Evolutionary conservation across 1,140 invertebrate genomes (phyloP), one percentile per base, ranked within the genome.

Genomic region (Pseudomyrmex sp.): DNA sequence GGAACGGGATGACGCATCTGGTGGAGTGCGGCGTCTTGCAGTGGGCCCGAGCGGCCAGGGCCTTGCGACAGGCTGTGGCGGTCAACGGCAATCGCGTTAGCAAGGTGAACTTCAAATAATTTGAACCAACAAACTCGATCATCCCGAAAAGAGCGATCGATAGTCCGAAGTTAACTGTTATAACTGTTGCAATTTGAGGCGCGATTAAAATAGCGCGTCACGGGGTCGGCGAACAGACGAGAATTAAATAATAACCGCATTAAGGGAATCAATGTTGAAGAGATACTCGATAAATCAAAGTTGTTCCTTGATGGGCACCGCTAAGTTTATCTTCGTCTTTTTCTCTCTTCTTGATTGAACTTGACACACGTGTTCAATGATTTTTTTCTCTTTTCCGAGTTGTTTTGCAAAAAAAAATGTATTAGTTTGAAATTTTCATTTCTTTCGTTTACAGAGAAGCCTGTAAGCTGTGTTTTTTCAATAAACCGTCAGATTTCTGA

Each of bases 1-100:
- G 95, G 75, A 97, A 97, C 91, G 93, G 95, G 76, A 94, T 97
- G 83, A 88, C 93, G 23, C 85, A 92, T 59, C 87, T 93, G 59
- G 91, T 93, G n/a, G 91, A 92, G 48, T 94, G 94, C 75, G 91
- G 91, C 7, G 92, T 95, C 26, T 92, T 95, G n/a, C 92, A 95
- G 74, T 95, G 95, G 95, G 92, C 92, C 23, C 93, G 85, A 65
- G 90, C 92, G 5, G 93, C 93, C 1, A 89, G 89, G 72, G 75
- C 88, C 15, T 83, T 94, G 9, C 85, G 93, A 66, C 85, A 91
- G 48, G 86, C 85, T 20, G 87, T 79, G 20, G 87, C 82, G 50
- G 66, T 83, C 35, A 89, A 86, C 54, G 84, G 72, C n/a, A 92
- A 92, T 63, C 90, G 89, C 26, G 72, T 90, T 52, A 26, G 23